Conservation (phyloP, 2,797 vertebrate species). For the Premnoplex brunnescens region DNA sequence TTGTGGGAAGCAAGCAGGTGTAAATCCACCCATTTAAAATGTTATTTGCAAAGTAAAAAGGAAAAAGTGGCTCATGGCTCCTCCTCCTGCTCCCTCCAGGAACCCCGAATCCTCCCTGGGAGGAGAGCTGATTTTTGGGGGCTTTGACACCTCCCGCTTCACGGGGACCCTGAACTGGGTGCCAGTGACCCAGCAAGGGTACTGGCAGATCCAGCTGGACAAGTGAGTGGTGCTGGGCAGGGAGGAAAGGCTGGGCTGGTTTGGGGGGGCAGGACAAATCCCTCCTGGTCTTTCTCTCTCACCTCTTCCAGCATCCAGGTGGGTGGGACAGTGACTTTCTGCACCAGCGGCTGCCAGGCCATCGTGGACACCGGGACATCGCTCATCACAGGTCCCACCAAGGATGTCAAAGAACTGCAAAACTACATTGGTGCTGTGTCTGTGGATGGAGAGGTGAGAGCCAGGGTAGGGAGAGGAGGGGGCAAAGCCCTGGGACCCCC, state of each 20-base stretch:
- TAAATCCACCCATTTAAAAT: background rate
- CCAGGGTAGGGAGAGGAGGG: background rate
- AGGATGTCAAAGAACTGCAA: constrained; percentile 67
- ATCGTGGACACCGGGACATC: constrained; percentile 82
- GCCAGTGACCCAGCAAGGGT: constrained; percentile 76
- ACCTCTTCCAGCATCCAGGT: constrained; percentile 69
- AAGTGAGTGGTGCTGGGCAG: constrained; percentile 61
- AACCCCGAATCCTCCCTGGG: constrained; percentile 25
- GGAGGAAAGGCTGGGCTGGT: background rate
- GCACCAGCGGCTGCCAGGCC: constrained; percentile 73
- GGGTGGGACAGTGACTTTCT: constrained; percentile 59
- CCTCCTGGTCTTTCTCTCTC: background rate
- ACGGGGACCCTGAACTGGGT: constrained; percentile 76
- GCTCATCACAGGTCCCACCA: constrained; percentile 70
- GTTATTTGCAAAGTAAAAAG: background rate
- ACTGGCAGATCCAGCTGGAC: constrained; percentile 80
- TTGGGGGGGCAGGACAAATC: background rate
- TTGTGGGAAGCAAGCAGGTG: background rate
- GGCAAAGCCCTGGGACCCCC: background rate
- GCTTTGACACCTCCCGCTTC: constrained; percentile 75
- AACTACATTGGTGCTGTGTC: constrained; percentile 57
- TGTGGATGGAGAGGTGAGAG: constrained; percentile 63
- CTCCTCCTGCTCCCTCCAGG: constrained; percentile 6
- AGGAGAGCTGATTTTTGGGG: constrained; percentile 77
- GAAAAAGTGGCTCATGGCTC: background rate